These are phyloP conservation scores for Enteromius radiatus DNA, from an alignment of 2,797 vertebrate species.

Conservation along the genomic window DNA sequence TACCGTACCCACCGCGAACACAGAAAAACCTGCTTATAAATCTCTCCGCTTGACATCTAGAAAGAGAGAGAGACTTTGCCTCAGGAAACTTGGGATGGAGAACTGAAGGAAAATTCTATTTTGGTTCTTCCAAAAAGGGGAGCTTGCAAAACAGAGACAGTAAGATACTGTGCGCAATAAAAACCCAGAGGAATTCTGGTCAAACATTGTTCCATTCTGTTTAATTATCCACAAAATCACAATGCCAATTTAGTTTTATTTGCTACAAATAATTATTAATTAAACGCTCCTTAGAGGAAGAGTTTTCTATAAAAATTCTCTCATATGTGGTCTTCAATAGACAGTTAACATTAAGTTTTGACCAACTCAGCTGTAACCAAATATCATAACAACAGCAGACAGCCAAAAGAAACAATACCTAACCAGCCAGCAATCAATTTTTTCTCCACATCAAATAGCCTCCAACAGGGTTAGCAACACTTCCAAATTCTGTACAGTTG, in stretches of 20 bases:
- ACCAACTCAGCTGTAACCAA: conserved; percentile 8
- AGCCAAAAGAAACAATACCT: conserved; percentile 16
- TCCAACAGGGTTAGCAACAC: conserved; percentile 13
- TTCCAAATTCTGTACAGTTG: conserved; percentile 26
- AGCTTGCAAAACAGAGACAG: conserved; percentile 56
- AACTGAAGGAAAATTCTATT: conserved; percentile 58
- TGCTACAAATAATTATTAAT: conserved; percentile 48
- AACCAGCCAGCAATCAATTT: conserved; percentile 12
- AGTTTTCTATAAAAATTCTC: neutral
- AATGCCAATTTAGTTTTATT: conserved; percentile 44
- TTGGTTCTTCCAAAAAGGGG: conserved; percentile 43
- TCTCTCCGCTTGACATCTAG: conserved; percentile 20
- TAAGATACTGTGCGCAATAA: conserved; percentile 49
- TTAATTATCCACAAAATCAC: conserved; percentile 54
- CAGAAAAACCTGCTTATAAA: conserved; percentile 16
- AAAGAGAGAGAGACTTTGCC: conserved; percentile 40
- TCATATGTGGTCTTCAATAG: neutral
- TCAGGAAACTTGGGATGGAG: conserved; percentile 44
- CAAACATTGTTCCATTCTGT: conserved; percentile 37
- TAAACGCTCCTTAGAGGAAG: conserved; percentile 21
- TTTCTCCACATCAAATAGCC: neutral
- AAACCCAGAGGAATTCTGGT: conserved; percentile 46
- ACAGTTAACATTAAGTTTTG: conserved; percentile 12
- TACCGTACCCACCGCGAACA: neutral
- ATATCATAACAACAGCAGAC: conserved; percentile 25